A percentile compares a stretch with the other conserved stretches of the same genome.
These are phyloP conservation scores for Trichogramma pretiosum DNA, from an alignment of 1,140 invertebrate species.

Conservation along the genomic window DNA sequence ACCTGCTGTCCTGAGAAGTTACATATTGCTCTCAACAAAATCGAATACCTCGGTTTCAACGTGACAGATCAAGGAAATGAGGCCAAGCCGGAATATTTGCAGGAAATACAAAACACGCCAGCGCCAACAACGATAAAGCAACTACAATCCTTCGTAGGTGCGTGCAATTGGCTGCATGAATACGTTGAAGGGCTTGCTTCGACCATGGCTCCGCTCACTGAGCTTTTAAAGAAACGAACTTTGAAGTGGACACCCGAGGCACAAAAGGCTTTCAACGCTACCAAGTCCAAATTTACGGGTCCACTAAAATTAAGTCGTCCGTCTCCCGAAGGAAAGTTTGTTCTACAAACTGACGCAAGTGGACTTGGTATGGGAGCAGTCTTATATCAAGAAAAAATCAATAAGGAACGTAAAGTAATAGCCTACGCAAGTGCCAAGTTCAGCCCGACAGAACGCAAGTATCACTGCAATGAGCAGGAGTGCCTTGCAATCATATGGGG, in stretches of 20 bases:
- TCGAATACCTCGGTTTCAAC: neutral
- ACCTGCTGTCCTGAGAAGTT: neutral
- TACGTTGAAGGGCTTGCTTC: conserved; percentile 12
- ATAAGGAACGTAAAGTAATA: neutral
- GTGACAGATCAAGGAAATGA: neutral
- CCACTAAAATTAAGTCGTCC: no score
- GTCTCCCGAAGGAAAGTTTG: neutral
- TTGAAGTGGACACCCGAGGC: conserved; percentile 4
- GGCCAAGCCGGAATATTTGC: neutral
- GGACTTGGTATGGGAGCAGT: conserved; percentile 9
- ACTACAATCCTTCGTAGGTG: neutral
- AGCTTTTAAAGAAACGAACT: neutral
- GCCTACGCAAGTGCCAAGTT: no score
- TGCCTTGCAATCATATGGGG: no score
- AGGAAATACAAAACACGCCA: neutral
- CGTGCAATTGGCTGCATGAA: neutral
- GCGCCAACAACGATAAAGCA: neutral
- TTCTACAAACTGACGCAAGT: conserved; percentile 10
- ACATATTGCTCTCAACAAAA: neutral
- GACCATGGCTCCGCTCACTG: neutral
- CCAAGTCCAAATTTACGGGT: conserved; percentile 1
- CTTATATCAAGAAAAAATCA: neutral
- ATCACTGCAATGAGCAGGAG: no score
- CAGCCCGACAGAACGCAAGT: neutral
- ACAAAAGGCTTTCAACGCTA: neutral